Percentiles rank a stretch among this genome's conserved stretches.
Conservation (phyloP, 2,888 invertebrate species). For the Brachyopa scutellaris region DNA sequence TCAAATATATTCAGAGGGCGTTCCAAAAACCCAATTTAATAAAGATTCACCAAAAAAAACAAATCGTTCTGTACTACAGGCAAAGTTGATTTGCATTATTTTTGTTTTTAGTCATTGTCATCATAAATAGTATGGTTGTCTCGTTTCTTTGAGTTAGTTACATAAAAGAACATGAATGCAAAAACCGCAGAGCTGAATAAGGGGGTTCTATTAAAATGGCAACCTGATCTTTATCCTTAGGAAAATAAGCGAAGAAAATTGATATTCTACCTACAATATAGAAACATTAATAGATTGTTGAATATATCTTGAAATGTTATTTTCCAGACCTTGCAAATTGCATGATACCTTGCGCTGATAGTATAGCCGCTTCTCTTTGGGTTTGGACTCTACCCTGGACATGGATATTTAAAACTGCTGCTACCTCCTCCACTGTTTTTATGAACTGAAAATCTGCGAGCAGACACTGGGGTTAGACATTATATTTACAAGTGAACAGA, state of each 20-base stretch:
- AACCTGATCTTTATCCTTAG: conserved; percentile 8
- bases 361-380: not conserved
- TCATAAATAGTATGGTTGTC: conserved; percentile 29
- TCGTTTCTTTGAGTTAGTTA: conserved; percentile 38
- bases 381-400: not conserved
- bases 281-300: not conserved
- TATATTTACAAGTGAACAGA: too few relatives aligned
- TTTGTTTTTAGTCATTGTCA: not conserved
- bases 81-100: too few relatives aligned
- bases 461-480: too few relatives aligned
- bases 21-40: not conserved
- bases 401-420: too few relatives aligned
- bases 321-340: too few relatives aligned
- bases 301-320: too few relatives aligned
- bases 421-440: too few relatives aligned
- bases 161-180: conserved; percentile 19
- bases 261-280: not conserved
- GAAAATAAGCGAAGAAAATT: not conserved
- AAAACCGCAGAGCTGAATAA: not conserved
- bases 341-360: too few relatives aligned
- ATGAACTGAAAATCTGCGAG: too few relatives aligned
- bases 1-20: not conserved
- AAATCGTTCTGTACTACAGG: too few relatives aligned
- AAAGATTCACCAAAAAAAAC: not conserved
- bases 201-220: not conserved